Conservation (phyloP, 1,140 invertebrate species). For the Orius insidiosus region DNA sequence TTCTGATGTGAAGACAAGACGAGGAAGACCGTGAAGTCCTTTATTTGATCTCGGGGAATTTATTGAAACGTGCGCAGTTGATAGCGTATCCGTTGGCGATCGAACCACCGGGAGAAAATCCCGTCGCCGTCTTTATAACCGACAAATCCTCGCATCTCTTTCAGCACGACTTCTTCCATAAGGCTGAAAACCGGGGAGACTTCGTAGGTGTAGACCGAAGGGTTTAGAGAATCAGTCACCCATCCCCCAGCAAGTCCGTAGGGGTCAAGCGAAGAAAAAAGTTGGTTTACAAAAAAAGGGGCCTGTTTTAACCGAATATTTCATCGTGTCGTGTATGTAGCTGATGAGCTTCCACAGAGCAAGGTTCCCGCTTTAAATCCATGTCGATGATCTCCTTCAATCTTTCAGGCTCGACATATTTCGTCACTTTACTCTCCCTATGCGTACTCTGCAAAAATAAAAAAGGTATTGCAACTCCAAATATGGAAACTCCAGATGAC, state of each 20-base stretch:
- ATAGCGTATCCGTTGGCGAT: conserved; percentile 92
- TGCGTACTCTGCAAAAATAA: conserved; percentile 39
- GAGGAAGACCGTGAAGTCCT: conserved; percentile 45
- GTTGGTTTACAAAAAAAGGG: conserved; percentile 74
- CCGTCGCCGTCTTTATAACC: conserved; percentile 72
- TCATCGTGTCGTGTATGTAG: conserved; percentile 45
- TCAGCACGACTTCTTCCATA: conserved; percentile 66
- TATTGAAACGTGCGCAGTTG: conserved; percentile 62
- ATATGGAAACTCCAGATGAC: no score
- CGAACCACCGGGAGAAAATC: conserved; percentile 89
- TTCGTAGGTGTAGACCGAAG: conserved; percentile 79
- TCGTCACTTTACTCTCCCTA: conserved; percentile 48
- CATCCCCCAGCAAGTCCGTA: conserved; percentile 71
- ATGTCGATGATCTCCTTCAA: conserved; percentile 47
- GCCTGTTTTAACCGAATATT: conserved; percentile 71
- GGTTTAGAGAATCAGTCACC: conserved; percentile 70
- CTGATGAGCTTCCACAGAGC: conserved; percentile 42
- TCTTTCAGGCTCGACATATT: conserved; percentile 52
- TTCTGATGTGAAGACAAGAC: conserved; percentile 66
- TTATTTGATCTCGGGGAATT: conserved; percentile 60
- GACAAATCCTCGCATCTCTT: conserved; percentile 68
- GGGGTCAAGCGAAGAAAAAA: conserved; percentile 66
- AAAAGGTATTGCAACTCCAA: no score
- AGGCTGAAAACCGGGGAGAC: conserved; percentile 77
- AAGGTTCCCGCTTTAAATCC: conserved; percentile 31